Percentiles rank a stretch among this genome's conserved stretches.
Conservation (phyloP, 2,797 vertebrate genomes). For the Silurus lanzhouensis region DNA sequence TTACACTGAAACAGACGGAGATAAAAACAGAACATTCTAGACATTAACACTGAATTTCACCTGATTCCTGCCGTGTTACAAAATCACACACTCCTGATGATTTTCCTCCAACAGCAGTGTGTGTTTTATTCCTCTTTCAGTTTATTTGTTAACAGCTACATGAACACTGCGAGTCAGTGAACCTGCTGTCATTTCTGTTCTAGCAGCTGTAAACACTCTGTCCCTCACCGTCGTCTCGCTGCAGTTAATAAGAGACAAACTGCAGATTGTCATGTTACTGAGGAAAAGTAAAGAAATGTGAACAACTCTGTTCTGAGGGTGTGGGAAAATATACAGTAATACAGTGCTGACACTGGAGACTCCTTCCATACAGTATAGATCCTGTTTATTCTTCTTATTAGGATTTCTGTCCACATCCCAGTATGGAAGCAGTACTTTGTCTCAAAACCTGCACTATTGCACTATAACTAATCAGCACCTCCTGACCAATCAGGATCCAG, state of each 20-base stretch:
- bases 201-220: background rate
- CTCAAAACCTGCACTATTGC: background rate
- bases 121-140: background rate
- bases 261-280: background rate
- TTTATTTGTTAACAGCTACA: background rate
- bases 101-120: background rate
- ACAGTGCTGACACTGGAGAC: background rate
- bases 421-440: too few species aligned
- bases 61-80: background rate
- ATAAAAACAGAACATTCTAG: background rate
- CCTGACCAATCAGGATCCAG: background rate
- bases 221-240: background rate
- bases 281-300: background rate
- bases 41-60: background rate
- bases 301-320: background rate
- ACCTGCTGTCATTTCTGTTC: background rate
- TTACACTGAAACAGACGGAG: background rate
- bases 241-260: too few species aligned
- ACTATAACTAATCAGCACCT: background rate
- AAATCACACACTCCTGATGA: background rate
- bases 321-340: background rate
- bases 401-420: too few species aligned
- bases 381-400: too few species aligned
- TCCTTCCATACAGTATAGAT: too few species aligned
- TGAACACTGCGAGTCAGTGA: fast-evolving